Evolutionary conservation across 2,797 vertebrate species (phyloP), one percentile per base, ranked within the genome.

Genomic region (Nothura maculosa): DNA sequence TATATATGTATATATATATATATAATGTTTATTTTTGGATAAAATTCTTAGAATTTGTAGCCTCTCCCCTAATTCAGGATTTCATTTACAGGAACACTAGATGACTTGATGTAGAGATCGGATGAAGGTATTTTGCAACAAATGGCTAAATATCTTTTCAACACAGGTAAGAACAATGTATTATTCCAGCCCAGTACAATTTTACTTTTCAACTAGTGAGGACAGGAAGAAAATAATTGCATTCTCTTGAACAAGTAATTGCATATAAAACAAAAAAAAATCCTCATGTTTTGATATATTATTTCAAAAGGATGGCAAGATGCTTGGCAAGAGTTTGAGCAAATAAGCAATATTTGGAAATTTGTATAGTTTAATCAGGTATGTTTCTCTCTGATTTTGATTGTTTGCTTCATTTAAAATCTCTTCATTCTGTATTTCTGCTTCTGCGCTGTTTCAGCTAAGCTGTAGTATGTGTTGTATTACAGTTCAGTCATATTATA

Each of bases 121-220:
- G 78, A 96, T 78, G 45, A 94, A 94, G 85, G 32, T 94, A 48
- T 50, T 81, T 64, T 78, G 68, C 42, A 21, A 6, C 36, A 68
- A 89, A n/a, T 76, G 77, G 70, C 34, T 85, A 87, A 43, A 19
- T 63, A 81, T 74, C 67, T 87, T 95, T 85, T 91, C 78, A 85
- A 63, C 42, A 78, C 87, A 95, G 95, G 96, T 96, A 97, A 97
- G 89, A 87, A 32, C 18, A 86, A 81, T 28, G 84, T 67, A 74
- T 43, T 76, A 70, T 92, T 81, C 69, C 85, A 85, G 75, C 61
- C 89, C 11, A 57, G 47, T 60, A 74, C 47, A 8, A 30, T 42
- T 81, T 87, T 84, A 67, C 28, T 94, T 83, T 90, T 74, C 60
- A 81, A 38, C 25, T 48, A 81, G 38, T 61, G 13, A 92, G 86